These are phyloP conservation scores for Diadumene lineata DNA, from an alignment of 92 coral and sea anemone species.

Conservation along the genomic window DNA sequence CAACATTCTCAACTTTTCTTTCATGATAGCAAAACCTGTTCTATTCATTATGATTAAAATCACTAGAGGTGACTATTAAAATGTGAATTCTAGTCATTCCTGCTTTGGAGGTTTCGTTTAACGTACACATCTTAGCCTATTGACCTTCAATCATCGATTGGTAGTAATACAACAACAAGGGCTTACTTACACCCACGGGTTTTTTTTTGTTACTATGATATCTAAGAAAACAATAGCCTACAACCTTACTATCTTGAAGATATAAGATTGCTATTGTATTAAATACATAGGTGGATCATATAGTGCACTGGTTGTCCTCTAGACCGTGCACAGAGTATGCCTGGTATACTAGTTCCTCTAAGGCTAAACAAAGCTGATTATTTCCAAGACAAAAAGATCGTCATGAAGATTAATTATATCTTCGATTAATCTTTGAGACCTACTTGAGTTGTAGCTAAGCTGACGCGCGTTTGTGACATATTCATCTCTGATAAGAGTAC, in stretches of 20 bases:
- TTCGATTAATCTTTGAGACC: not conserved
- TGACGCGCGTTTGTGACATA: not conserved
- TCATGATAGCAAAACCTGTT: not conserved
- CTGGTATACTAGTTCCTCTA: not conserved
- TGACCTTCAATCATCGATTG: constrained; percentile 10
- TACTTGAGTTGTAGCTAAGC: not conserved
- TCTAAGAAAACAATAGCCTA: not conserved
- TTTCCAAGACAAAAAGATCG: constrained; percentile 18
- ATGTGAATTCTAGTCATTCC: constrained; percentile 3
- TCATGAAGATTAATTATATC: not conserved
- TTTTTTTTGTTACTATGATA: constrained; percentile 6
- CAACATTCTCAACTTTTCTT: not conserved
- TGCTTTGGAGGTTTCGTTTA: not conserved
- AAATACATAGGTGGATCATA: constrained; percentile 10
- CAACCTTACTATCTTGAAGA: not conserved
- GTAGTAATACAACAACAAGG: not conserved
- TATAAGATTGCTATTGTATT: not conserved
- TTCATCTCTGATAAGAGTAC: not conserved
- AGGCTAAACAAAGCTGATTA: constrained; percentile 30
- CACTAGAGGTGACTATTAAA: not conserved
- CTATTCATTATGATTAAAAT: not conserved
- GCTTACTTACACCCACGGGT: not conserved
- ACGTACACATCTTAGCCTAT: not conserved
- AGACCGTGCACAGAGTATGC: not conserved
- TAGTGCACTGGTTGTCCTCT: not conserved